Evolutionary conservation across 2,113 vertebrate genomes (phyloP).

Genomic region (Laticauda laticaudata): DNA sequence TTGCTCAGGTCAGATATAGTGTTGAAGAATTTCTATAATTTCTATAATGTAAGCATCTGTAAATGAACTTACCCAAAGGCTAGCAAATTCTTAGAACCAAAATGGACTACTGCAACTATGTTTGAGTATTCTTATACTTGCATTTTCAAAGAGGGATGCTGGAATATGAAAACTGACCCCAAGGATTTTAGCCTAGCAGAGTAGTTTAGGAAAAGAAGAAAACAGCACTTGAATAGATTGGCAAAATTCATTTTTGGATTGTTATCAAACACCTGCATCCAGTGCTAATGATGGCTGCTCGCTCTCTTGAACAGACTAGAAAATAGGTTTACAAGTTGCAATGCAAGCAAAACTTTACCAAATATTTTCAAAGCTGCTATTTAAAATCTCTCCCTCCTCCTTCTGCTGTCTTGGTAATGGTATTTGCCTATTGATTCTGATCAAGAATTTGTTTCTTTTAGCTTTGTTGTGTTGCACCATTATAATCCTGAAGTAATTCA

Average conservation of each 20-base stretch:
- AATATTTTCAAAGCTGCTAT: conserved; percentile 15
- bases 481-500: not conserved
- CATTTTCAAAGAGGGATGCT: not conserved
- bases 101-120: too few species aligned
- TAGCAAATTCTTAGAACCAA: not conserved
- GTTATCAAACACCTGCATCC: not conserved
- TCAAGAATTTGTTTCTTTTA: not conserved
- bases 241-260: not conserved
- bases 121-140: not conserved
- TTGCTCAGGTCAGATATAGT: not conserved
- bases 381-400: not conserved
- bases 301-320: not conserved
- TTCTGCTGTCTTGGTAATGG: conserved; percentile 50
- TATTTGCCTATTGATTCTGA: not conserved
- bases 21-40: not conserved
- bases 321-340: not conserved
- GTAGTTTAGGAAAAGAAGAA: not conserved
- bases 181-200: not conserved
- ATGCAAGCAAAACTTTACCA: not conserved
- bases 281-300: fast-evolving
- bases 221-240: not conserved
- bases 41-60: not conserved
- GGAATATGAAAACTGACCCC: not conserved
- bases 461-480: not conserved
- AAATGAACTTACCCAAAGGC: not conserved